A percentile compares a stretch with the other conserved stretches of the same genome.
Evolutionary conservation across 2,797 vertebrate genomes (phyloP).

Genomic region (Enteromius argenteus): DNA sequence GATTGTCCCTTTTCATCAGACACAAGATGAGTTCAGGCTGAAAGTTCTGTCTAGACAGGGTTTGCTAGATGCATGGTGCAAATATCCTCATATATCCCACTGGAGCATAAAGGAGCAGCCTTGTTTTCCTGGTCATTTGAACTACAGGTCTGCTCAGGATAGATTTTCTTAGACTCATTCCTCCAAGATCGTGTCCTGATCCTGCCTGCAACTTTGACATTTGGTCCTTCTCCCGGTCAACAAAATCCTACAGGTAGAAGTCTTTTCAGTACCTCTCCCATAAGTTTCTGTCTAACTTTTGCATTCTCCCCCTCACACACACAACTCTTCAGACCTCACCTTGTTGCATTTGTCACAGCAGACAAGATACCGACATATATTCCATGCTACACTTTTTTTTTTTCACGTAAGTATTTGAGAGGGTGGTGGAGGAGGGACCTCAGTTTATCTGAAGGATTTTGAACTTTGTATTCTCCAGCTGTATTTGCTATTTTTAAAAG

Average conservation of each 20-base stretch:
- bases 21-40: neutral
- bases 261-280: neutral
- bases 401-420: neutral
- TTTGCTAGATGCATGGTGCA: neutral
- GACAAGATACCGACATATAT: neutral
- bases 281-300: neutral
- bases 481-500: neutral
- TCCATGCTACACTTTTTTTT: neutral
- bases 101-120: conserved; percentile 3
- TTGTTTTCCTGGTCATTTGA: neutral
- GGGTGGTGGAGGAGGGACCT: neutral
- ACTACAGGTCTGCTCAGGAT: neutral
- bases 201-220: neutral
- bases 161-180: neutral
- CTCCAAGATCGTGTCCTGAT: neutral
- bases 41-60: conserved; percentile 23
- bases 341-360: neutral
- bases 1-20: conserved; percentile 21
- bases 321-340: neutral
- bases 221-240: neutral
- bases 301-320: neutral
- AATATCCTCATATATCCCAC: conserved; percentile 20
- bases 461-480: neutral
- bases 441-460: neutral
- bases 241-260: neutral